Percentiles rank a stretch among this genome's conserved stretches.
phyloP scores from a whole-genome alignment of 2,888 invertebrate species.

The Rhaphigaster nebulosa region DNA sequence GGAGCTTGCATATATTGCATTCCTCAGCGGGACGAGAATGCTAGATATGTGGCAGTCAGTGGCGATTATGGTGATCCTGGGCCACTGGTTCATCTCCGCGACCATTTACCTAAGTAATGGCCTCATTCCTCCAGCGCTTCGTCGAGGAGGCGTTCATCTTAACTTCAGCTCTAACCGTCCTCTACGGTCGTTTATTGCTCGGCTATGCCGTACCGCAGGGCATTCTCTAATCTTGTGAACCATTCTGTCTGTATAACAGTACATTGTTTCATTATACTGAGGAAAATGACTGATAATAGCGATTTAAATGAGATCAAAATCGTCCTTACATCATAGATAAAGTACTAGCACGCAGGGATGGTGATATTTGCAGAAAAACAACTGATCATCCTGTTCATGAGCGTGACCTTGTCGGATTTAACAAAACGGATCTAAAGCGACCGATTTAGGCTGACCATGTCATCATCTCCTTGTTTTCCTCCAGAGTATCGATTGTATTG shows the following conservation, averaged over 20 bases:
- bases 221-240: background rate
- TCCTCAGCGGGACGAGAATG: constrained; percentile 1
- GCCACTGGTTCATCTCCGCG: background rate
- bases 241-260: background rate
- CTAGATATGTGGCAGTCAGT: constrained; percentile 26
- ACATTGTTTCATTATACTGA: background rate
- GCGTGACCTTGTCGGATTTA: too few species aligned
- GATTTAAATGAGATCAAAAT: background rate
- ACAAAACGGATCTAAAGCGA: too few species aligned
- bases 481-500: too few species aligned
- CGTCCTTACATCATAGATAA: too few species aligned
- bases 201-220: background rate
- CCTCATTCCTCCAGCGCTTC: constrained; percentile 34
- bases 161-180: constrained; percentile 17
- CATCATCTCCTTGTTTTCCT: too few species aligned
- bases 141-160: background rate
- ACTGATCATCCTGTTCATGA: too few species aligned
- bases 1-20: constrained; percentile 35
- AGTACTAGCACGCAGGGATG: too few species aligned
- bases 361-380: too few species aligned
- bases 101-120: constrained; percentile 48
- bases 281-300: background rate
- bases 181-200: constrained; percentile 15
- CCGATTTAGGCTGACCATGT: too few species aligned
- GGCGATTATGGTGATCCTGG: constrained; percentile 31